Evolutionary conservation across 2,797 vertebrate genomes (phyloP), one percentile per base, ranked within the genome.

Genomic region (Sylvia borin): DNA sequence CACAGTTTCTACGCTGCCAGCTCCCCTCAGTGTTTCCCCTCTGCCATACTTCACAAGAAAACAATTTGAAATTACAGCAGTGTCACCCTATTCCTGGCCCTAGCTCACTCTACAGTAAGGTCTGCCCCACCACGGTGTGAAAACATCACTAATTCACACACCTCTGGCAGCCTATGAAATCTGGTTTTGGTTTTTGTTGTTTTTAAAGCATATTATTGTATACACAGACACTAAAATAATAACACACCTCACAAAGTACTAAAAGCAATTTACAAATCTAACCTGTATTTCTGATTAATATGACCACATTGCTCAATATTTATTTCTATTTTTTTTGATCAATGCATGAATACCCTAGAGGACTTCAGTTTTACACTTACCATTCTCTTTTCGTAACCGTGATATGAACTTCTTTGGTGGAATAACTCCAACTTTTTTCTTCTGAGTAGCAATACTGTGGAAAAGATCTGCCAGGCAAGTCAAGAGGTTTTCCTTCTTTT

Each of bases 381-480:
- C 99, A 0, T 99, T 99, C 97, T 99, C 99, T 86, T 99, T 99
- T 48, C 99, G 98, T 81, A 99, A 97, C 51, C 99, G 98, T 3
- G 99, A 99, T 97, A 99, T 99, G 98, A 99, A 99, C 97, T 99
- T 99, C 98, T 99, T 99, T 90, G 99, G 99, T 19, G 99, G 99
- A 97, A 99, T 99, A 97, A 99, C 99, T 73, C 99, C 99, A 72
- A 99, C 99, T 97, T 99, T 99, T 97, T 99, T 99, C 98, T 99
- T 99, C 98, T 99, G 99, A 3, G 99, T 99, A 96, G 99, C 98
- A 22, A 99, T 99, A 98, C 99, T 99, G 97, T 99, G 99, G 97
- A 99, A 99, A 93, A 99, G 99, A 97, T 99, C 99, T 3, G 99
- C 99, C 97, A 99, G 98, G 94, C 99, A 99, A 3, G 99, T 99